Base-by-base conservation (phyloP, 37 sponge, comb jelly and placozoan species). In the Haliclona indistincta region DNA sequence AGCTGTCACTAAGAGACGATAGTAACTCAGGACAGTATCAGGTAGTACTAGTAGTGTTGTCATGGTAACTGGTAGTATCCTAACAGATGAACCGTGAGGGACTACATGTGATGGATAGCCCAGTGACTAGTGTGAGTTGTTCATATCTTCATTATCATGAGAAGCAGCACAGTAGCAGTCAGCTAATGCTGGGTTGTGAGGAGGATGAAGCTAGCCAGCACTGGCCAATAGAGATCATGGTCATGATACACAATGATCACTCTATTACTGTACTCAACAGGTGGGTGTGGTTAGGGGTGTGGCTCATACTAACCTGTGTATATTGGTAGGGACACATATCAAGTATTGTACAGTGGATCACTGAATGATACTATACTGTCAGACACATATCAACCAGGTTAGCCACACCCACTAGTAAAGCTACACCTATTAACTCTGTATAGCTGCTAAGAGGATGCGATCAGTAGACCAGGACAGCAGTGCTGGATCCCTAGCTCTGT, bases 221-320 rank as follows among this genome's bases (percentile, higher is more conserved):
- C 7, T 58, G 60, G 60, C 60, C 60, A 11, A 58, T 58, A 25
- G 60, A 58, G 25, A 25, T 58, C 6, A 58, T 58, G 11, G 60
- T 58, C 7, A 58, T 58, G 60, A 6, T 11, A 58, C 60, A 58
- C 28, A 11, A 8, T 25, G 60, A 58, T 20, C 6, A n/a, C 28
- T 58, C 60, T 25, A 58, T n/a, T 20, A 58, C 60, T 58, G 60
- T 58, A 58, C 28, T 58, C 6, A 58, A 58, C 60, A 58, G 60
- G 60, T 58, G 6, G n/a, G 13, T n/a, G 6, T 58, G n/a, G n/a
- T 58, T n/a, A 25, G 7, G 11, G 13, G n/a, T n/a, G n/a, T 58
- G n/a, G 25, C 60, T 58, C 7, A 25, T 25, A 25, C 11, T 25
- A 25, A n/a, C 28, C 6, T 8, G 6, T 11, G 22, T 11, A 8